Evolutionary conservation across 2,888 invertebrate genomes (phyloP).

Genomic region (Netelia melanura): DNA sequence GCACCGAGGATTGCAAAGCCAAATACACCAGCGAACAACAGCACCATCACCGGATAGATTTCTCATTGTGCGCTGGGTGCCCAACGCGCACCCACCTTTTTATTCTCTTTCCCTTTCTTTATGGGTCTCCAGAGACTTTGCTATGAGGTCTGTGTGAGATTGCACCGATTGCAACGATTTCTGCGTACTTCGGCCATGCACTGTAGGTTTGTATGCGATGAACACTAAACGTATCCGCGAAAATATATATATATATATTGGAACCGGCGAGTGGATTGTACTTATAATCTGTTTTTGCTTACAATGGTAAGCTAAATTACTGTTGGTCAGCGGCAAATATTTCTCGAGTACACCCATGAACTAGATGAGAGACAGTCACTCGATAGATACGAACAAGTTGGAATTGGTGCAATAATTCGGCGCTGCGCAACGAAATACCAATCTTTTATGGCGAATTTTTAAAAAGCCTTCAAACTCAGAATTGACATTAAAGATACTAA

Average conservation of each 20-base stretch:
- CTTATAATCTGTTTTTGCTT: conserved; percentile 16
- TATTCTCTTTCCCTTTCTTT: conserved; percentile 67
- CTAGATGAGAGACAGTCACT: background rate
- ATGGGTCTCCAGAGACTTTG: conserved; percentile 66
- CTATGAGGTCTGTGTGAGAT: conserved; percentile 64
- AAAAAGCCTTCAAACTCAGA: background rate
- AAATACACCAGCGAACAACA: conserved; percentile 41
- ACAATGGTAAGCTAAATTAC: conserved; percentile 23
- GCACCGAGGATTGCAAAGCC: conserved; percentile 54
- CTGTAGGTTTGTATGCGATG: conserved; percentile 5
- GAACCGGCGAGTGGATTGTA: conserved; percentile 3
- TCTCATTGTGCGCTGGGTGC: conserved; percentile 38
- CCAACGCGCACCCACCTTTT: conserved; percentile 59
- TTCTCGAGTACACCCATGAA: conserved; percentile 30
- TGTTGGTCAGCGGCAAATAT: conserved; percentile 23
- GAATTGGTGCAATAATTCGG: background rate
- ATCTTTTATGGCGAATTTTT: background rate
- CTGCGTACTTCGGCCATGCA: conserved; percentile 2
- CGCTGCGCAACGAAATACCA: background rate
- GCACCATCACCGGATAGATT: conserved; percentile 29
- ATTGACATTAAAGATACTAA: background rate
- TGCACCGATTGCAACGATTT: conserved; percentile 66
- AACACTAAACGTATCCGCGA: conserved; percentile 5
- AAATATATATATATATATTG: background rate
- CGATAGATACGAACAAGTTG: background rate